Conservation (phyloP, 2,888 invertebrate genomes). For the Latheticus oryzae region DNA sequence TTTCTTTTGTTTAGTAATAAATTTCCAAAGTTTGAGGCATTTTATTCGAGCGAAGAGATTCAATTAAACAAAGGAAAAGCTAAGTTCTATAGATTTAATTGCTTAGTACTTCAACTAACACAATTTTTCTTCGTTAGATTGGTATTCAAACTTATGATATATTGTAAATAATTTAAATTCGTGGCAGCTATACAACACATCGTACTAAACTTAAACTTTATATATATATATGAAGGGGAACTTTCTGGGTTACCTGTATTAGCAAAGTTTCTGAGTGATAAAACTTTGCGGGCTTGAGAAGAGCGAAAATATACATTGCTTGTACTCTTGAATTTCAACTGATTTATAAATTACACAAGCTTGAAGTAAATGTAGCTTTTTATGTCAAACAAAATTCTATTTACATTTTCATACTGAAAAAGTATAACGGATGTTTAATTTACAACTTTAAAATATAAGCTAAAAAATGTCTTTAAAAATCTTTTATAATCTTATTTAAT, state of each 20-base stretch:
- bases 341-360: conserved; percentile 25
- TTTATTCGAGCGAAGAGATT: no score
- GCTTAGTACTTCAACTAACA: conserved; percentile 4
- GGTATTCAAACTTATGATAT: neutral
- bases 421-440: no score
- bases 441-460: no score
- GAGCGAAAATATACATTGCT: conserved; percentile 21
- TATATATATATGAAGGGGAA: conserved; percentile 18
- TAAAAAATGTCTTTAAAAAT: no score
- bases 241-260: conserved; percentile 22
- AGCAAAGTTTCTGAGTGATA: conserved; percentile 21
- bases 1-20: conserved; percentile 28
- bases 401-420: no score
- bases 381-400: no score
- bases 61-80: no score
- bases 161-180: conserved; percentile 1
- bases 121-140: neutral
- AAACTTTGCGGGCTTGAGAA: conserved; percentile 18
- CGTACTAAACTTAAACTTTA: conserved; percentile 8
- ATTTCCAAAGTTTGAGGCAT: conserved; percentile 22
- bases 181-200: neutral
- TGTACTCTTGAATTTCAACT: conserved; percentile 19
- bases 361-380: no score
- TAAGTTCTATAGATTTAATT: conserved; percentile 2
- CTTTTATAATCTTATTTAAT: no score